phyloP scores from a whole-genome alignment of 2,113 vertebrate genomes.

The Melospiza melodia region DNA sequence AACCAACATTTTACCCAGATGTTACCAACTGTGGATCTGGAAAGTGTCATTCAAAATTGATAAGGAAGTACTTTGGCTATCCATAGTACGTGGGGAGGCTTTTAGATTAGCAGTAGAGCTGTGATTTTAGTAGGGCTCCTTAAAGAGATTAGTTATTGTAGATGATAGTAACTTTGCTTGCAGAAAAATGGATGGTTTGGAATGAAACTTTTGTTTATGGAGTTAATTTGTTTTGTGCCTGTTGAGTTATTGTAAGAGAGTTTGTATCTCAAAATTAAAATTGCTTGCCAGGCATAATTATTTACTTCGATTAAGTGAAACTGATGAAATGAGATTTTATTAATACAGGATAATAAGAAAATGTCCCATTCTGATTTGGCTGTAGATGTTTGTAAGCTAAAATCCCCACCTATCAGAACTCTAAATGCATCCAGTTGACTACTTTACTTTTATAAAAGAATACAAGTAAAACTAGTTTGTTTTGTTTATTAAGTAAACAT shows the following conservation, averaged over 20 bases:
- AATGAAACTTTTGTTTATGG: background rate
- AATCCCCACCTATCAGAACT: background rate
- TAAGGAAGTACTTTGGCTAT: background rate
- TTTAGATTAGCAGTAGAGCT: background rate
- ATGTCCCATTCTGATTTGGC: background rate
- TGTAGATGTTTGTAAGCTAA: background rate
- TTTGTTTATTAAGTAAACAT: constrained; percentile 33
- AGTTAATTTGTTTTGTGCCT: background rate
- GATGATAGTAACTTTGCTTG: background rate
- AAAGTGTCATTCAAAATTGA: background rate
- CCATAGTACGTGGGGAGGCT: background rate
- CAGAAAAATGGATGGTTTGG: background rate
- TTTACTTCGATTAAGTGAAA: background rate
- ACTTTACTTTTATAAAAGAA: background rate
- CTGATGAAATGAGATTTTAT: background rate
- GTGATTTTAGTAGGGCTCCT: background rate
- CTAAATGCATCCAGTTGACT: background rate
- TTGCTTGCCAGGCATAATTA: background rate
- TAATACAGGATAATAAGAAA: background rate
- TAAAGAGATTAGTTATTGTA: background rate
- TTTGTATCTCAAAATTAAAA: background rate
- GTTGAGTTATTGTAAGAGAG: background rate
- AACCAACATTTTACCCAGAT: background rate
- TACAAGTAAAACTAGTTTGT: constrained; percentile 5
- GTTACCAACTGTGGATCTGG: background rate